These are phyloP conservation scores for Microcebus jonahi DNA, from an alignment of 2,113 vertebrate species.

Conservation along the genomic window DNA sequence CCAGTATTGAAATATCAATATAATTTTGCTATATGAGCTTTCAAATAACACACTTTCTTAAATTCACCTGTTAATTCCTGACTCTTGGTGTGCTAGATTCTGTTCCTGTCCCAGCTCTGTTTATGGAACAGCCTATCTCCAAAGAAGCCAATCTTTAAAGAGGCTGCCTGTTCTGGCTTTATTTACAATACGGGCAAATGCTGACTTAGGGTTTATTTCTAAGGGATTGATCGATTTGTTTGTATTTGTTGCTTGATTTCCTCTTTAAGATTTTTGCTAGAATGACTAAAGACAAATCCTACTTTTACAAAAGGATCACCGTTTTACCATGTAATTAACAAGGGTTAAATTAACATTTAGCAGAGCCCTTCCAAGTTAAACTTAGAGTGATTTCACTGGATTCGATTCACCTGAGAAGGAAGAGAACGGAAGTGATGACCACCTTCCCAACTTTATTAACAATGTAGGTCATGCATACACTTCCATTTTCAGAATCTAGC, in stretches of 20 bases:
- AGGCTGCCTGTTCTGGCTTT: not conserved
- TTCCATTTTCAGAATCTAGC: not conserved
- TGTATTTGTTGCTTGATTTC: not conserved
- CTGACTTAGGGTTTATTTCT: not conserved
- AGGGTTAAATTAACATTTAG: not conserved
- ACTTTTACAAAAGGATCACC: not conserved
- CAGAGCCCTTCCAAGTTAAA: not conserved
- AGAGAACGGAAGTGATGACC: not conserved
- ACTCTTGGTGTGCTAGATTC: not conserved
- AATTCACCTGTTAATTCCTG: not conserved
- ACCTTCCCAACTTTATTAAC: not conserved
- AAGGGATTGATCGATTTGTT: not conserved
- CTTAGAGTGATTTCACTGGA: not conserved
- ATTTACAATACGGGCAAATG: not conserved
- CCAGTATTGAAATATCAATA: not conserved
- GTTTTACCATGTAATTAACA: not conserved
- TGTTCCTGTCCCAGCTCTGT: not conserved
- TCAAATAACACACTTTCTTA: not conserved
- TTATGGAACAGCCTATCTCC: not conserved
- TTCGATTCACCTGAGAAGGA: not conserved
- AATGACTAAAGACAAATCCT: not conserved
- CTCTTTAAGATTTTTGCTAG: not conserved
- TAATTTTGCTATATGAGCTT: not conserved
- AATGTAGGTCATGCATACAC: rapidly evolving
- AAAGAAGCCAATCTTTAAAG: not conserved